phyloP scores from a whole-genome alignment of 2,797 vertebrate genomes.

The Arvicola amphibius region DNA sequence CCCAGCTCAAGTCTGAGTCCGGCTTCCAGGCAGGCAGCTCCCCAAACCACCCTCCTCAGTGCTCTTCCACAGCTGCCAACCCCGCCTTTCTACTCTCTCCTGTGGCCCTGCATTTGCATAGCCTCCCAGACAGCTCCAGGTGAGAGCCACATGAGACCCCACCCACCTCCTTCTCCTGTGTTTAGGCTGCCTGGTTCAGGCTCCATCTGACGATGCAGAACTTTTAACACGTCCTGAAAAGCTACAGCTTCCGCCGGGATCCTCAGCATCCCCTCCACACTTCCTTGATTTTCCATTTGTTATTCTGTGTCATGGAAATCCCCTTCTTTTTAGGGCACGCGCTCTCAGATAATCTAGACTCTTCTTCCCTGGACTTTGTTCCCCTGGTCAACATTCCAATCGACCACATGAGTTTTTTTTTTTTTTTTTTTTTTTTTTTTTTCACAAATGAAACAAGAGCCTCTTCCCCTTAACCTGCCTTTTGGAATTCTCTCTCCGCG shows the following conservation, averaged over 20 bases:
- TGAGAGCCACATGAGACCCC: not conserved
- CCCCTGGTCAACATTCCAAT: not conserved
- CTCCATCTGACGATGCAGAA: not conserved
- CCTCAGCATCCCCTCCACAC: not conserved
- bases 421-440: not conserved
- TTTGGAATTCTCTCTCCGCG: not conserved
- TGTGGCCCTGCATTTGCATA: not conserved
- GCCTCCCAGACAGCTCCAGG: not conserved
- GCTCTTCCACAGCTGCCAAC: not conserved
- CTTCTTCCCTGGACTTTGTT: not conserved
- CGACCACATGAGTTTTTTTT: not conserved
- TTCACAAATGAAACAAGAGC: not conserved
- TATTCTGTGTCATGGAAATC: not conserved
- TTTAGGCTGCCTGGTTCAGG: not conserved
- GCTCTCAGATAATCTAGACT: not conserved
- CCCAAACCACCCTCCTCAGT: not conserved
- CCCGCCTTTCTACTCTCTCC: not conserved
- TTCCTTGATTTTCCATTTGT: not conserved
- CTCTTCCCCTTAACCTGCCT: not conserved
- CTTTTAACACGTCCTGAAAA: not conserved
- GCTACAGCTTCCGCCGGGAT: not conserved
- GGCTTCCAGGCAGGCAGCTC: not conserved
- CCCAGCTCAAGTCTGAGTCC: not conserved
- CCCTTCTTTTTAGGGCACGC: not conserved
- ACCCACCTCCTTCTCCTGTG: not conserved